A percentile compares a stretch with the other conserved stretches of the same genome.
Evolutionary conservation across 2,797 vertebrate genomes (phyloP).

Genomic region (Notoglanidium macrostoma): DNA sequence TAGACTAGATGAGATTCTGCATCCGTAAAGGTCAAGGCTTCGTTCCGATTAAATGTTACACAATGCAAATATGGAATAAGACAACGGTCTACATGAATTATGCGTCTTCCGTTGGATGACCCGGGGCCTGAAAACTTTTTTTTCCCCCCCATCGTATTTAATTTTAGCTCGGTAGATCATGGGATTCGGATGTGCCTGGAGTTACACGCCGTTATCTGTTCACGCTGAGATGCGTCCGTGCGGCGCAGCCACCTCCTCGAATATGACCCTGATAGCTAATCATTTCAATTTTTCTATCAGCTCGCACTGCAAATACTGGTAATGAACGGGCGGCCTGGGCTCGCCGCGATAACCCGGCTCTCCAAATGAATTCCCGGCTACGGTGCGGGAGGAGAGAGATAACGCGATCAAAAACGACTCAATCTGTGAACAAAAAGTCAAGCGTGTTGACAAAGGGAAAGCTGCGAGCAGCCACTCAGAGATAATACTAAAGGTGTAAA

Average conservation of each 20-base stretch:
- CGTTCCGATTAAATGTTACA: slow-evolving; percentile 24
- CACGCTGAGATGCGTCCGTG: background rate
- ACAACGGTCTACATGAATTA: slow-evolving; percentile 16
- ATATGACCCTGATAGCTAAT: slow-evolving; percentile 39
- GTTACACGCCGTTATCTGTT: slow-evolving; percentile 8
- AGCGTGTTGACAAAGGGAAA: slow-evolving; percentile 63
- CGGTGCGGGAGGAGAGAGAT: slow-evolving; percentile 10
- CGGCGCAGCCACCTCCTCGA: slow-evolving; percentile 18
- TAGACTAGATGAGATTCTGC: background rate
- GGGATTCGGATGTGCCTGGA: background rate
- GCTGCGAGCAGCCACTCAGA: slow-evolving; percentile 52
- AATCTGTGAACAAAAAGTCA: slow-evolving; percentile 53
- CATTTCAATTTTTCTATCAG: slow-evolving; percentile 31
- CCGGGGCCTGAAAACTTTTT: background rate
- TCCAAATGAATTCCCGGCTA: slow-evolving; percentile 39
- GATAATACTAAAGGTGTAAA: slow-evolving; percentile 33
- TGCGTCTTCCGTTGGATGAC: background rate
- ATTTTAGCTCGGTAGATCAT: background rate
- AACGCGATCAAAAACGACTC: slow-evolving; percentile 36
- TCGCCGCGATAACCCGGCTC: slow-evolving; percentile 36
- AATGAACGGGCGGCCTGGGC: slow-evolving; percentile 37
- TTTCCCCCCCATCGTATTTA: background rate
- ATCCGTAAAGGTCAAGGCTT: slow-evolving; percentile 28
- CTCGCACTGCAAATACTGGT: slow-evolving; percentile 22
- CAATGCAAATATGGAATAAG: slow-evolving; percentile 10